Conservation (phyloP, 2,888 invertebrate species). For the Morpho achilles region DNA sequence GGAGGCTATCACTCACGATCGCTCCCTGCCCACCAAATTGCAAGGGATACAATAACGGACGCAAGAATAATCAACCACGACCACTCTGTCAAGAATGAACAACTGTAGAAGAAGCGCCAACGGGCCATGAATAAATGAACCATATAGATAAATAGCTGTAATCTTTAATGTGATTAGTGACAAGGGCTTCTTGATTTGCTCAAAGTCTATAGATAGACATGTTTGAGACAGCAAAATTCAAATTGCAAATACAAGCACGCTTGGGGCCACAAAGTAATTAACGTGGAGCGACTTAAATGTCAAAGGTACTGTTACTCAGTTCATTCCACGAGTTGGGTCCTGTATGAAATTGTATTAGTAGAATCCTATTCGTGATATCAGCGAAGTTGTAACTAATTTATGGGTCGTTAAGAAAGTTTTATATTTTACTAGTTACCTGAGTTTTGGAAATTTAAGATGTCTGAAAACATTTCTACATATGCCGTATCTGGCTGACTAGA, state of each 20-base stretch:
- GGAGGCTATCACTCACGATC: too few species aligned
- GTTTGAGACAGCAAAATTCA: constrained; percentile 5
- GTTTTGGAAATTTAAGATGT: too few species aligned
- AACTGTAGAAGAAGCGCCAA: too few species aligned
- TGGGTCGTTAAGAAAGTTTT: not conserved
- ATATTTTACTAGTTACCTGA: not conserved
- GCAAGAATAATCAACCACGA: too few species aligned
- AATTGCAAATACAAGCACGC: constrained; percentile 10
- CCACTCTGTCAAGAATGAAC: too few species aligned
- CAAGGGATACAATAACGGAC: too few species aligned
- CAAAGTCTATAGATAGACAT: constrained; percentile 4
- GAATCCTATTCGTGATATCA: not conserved
- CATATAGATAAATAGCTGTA: not conserved
- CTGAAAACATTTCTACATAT: too few species aligned
- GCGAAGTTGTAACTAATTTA: not conserved
- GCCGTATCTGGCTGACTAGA: too few species aligned
- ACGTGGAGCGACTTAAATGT: constrained; percentile 9
- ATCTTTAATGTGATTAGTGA: not conserved
- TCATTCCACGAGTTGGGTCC: too few species aligned
- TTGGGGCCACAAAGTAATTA: constrained; percentile 6
- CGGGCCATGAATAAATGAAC: too few species aligned
- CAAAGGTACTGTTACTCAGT: not conserved
- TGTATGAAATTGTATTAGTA: not conserved
- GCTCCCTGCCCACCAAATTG: too few species aligned
- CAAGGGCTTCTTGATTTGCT: constrained; percentile 3